Evolutionary conservation across 2,113 vertebrate species (phyloP).

Genomic region (Dasyprocta punctata): DNA sequence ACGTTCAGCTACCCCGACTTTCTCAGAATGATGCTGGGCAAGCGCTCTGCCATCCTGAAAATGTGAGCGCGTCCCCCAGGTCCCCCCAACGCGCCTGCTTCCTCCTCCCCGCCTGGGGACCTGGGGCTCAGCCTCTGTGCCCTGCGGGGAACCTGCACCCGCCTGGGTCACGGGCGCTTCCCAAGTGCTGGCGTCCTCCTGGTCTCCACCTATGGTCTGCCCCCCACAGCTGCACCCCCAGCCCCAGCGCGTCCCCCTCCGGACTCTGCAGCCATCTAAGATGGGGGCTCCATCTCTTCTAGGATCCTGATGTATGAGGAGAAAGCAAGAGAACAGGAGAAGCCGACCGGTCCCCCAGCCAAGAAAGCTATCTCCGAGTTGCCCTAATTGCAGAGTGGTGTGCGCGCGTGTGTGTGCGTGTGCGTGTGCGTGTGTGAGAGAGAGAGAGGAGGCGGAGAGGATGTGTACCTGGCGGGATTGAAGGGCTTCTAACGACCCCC

Average conservation of each 20-base stretch:
- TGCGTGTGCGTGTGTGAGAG: not conserved
- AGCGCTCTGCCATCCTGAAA: conserved; percentile 89
- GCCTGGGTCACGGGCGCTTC: not conserved
- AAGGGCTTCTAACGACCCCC: not conserved
- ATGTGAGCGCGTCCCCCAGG: conserved; percentile 83
- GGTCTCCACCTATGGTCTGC: not conserved
- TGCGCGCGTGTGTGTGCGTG: not conserved
- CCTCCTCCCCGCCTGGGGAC: not conserved
- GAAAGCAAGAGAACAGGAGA: conserved; percentile 86
- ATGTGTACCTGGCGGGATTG: not conserved
- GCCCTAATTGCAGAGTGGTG: conserved; percentile 72
- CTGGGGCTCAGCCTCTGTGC: not conserved
- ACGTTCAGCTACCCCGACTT: conserved; percentile 89
- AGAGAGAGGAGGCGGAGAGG: too few species aligned
- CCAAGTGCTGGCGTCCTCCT: not conserved
- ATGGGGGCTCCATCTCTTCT: conserved; percentile 16
- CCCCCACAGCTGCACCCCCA: not conserved
- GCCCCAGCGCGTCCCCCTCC: not conserved
- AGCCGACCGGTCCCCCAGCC: conserved; percentile 81
- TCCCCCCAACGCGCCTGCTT: not conserved
- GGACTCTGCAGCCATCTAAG: not conserved
- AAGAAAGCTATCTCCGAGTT: conserved; percentile 89
- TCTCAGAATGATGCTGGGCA: conserved; percentile 91
- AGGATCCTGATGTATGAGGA: conserved; percentile 92
- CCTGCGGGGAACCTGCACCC: not conserved